A percentile compares a stretch with the other conserved stretches of the same genome.
phyloP scores from a whole-genome alignment of 2,888 invertebrate genomes.

The Lysandra coridon region DNA sequence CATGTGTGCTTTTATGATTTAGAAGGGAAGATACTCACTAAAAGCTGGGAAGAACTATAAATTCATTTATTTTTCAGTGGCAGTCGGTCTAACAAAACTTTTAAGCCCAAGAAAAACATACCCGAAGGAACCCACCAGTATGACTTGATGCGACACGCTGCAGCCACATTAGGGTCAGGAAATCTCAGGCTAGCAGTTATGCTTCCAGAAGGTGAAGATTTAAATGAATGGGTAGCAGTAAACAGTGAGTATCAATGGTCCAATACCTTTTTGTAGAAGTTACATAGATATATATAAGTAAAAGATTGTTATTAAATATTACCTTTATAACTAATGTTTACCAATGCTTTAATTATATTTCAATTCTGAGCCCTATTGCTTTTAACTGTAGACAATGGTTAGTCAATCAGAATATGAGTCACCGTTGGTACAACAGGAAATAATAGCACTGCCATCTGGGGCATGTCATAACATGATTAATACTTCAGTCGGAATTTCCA shows the following conservation, averaged over 20 bases:
- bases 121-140: constrained; percentile 99
- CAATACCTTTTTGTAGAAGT: neutral
- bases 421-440: constrained; percentile 5
- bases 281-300: neutral
- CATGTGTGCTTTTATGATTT: neutral
- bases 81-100: constrained; percentile 96
- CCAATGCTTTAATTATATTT: neutral
- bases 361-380: neutral
- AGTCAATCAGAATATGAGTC: constrained; percentile 18
- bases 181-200: constrained; percentile 97
- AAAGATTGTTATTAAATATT: neutral
- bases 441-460: neutral
- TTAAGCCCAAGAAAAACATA: constrained; percentile 99
- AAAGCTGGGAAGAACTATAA: neutral
- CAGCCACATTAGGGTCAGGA: constrained; percentile 98
- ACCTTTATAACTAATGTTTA: neutral
- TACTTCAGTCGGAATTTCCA: too few species aligned
- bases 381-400: constrained; percentile 5
- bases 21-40: neutral
- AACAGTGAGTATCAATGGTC: constrained; percentile 89
- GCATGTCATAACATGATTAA: neutral
- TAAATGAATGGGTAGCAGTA: constrained; percentile 99
- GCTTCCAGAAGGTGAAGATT: constrained; percentile 98
- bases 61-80: constrained; percentile 77
- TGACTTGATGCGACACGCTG: constrained; percentile 99